A percentile compares a stretch with the other conserved stretches of the same genome.
Evolutionary conservation across 2,797 vertebrate species (phyloP).

Genomic region (Catostomus latipinnis): DNA sequence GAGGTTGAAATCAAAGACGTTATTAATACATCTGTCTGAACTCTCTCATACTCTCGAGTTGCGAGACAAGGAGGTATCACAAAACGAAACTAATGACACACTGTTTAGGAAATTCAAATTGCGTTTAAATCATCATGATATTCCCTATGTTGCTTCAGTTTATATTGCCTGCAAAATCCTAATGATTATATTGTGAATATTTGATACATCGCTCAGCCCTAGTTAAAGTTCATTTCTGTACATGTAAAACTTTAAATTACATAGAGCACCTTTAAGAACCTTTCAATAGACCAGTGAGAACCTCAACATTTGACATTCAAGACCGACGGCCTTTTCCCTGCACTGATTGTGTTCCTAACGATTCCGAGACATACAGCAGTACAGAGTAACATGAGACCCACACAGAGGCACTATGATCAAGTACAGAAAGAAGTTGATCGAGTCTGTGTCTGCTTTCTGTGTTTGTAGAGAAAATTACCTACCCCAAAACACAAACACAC

Average conservation of each 20-base stretch:
- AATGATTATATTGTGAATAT: too few species aligned
- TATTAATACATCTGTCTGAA: too few species aligned
- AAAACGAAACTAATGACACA: too few species aligned
- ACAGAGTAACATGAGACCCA: slow-evolving; percentile 25
- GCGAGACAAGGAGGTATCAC: too few species aligned
- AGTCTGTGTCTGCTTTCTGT: slow-evolving; percentile 21
- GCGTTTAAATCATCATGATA: too few species aligned
- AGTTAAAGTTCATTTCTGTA: not conserved
- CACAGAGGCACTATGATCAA: slow-evolving; percentile 9
- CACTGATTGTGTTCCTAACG: slow-evolving; percentile 50
- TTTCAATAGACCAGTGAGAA: not conserved
- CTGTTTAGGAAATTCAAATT: too few species aligned
- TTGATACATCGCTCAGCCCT: too few species aligned
- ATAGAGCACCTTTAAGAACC: not conserved
- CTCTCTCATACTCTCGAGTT: too few species aligned
- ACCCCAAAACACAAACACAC: not conserved
- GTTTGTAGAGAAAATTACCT: slow-evolving; percentile 1
- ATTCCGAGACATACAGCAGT: slow-evolving; percentile 50
- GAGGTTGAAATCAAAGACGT: too few species aligned
- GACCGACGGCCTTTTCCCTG: slow-evolving; percentile 37
- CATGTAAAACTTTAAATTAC: slow-evolving; percentile 10
- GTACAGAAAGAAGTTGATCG: not conserved
- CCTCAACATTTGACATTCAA: too few species aligned
- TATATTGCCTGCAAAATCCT: too few species aligned
- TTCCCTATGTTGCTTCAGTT: too few species aligned